Conservation (phyloP, 1,140 invertebrate species). For the Heliconius eleuchia region DNA sequence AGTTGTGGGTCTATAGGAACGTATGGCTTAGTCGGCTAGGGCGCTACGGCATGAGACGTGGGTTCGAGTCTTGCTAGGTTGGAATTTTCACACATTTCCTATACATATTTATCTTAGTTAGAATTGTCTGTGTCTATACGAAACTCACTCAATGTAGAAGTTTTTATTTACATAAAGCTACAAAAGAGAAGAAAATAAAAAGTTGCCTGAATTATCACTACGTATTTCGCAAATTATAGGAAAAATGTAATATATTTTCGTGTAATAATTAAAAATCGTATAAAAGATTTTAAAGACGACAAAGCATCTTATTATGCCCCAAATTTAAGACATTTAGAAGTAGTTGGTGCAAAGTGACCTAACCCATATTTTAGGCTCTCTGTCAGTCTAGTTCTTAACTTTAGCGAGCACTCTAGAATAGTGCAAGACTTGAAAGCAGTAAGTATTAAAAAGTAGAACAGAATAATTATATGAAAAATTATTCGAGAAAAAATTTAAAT, state of each 20-base stretch:
- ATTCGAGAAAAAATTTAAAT: too few relatives aligned
- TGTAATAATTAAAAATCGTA: too few relatives aligned
- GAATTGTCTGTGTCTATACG: not conserved
- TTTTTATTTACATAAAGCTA: not conserved
- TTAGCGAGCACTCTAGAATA: not conserved
- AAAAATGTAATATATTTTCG: too few relatives aligned
- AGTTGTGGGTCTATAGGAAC: too few relatives aligned
- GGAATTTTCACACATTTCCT: too few relatives aligned
- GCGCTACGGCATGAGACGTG: too few relatives aligned
- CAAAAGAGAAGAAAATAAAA: too few relatives aligned
- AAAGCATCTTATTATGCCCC: not conserved
- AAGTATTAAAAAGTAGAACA: not conserved
- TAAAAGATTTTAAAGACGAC: not conserved
- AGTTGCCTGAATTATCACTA: too few relatives aligned
- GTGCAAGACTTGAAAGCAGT: not conserved
- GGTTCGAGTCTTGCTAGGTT: too few relatives aligned
- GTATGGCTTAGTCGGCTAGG: too few relatives aligned
- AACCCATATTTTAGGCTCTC: conserved; percentile 4
- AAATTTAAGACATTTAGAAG: not conserved
- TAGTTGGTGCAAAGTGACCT: not conserved
- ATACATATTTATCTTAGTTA: too few relatives aligned
- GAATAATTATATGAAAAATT: not conserved
- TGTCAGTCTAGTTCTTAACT: not conserved
- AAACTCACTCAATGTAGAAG: not conserved
- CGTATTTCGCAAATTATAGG: not conserved